These are phyloP conservation scores for Dasyurus viverrinus DNA, from an alignment of 2,113 vertebrate genomes.

Conservation along the genomic window DNA sequence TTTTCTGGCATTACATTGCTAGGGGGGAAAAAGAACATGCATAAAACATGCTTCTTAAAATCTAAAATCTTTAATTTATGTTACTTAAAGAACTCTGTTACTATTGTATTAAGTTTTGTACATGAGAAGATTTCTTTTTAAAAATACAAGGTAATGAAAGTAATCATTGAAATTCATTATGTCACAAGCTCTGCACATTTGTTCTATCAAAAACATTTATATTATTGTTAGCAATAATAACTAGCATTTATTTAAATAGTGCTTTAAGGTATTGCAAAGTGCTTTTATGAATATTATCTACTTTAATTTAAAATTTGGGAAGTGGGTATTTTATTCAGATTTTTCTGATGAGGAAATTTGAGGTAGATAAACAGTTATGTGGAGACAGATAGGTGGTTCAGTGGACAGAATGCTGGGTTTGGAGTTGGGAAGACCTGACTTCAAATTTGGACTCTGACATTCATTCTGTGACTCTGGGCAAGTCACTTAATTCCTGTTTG, in stretches of 20 bases:
- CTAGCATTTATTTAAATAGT: background rate
- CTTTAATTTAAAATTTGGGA: background rate
- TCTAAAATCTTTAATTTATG: background rate
- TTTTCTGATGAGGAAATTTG: background rate
- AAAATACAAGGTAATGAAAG: background rate
- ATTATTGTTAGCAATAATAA: background rate
- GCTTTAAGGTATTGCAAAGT: background rate
- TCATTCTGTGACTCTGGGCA: background rate
- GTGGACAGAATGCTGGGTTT: background rate
- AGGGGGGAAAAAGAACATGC: background rate
- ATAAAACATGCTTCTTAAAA: background rate
- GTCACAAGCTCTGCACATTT: background rate
- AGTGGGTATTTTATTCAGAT: background rate
- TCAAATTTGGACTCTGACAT: background rate
- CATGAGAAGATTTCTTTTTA: background rate
- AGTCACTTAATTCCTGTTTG: background rate
- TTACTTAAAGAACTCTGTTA: background rate
- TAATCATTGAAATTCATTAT: background rate
- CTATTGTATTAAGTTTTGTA: background rate
- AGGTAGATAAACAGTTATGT: background rate
- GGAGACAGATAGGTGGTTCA: background rate
- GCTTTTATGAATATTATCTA: background rate
- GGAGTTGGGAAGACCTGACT: background rate
- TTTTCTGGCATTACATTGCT: too few species aligned
- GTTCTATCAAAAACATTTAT: background rate